These are phyloP conservation scores for Macrotus californicus DNA, from an alignment of 2,113 vertebrate genomes.

Conservation along the genomic window DNA sequence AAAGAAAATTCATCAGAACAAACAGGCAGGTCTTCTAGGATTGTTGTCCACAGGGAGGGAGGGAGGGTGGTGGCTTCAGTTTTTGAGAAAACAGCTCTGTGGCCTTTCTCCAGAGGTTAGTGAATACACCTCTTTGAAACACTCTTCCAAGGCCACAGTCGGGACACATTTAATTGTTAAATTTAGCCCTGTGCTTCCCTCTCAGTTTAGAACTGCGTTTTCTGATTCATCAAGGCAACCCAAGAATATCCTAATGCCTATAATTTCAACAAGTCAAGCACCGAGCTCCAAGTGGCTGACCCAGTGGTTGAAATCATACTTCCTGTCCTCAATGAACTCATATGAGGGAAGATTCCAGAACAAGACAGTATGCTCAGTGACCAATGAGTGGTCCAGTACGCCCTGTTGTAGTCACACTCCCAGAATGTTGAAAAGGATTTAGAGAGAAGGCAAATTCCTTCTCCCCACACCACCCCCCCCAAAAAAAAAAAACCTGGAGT, in stretches of 20 bases:
- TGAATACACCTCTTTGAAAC: background rate
- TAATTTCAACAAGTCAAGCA: background rate
- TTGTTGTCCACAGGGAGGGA: background rate
- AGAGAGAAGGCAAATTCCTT: background rate
- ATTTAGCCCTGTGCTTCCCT: background rate
- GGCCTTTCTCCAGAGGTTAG: constrained; percentile 25
- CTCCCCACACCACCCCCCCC: background rate
- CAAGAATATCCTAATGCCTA: background rate
- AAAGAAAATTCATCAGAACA: constrained; percentile 40
- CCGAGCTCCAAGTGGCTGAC: background rate
- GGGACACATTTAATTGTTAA: background rate
- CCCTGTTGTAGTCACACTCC: background rate
- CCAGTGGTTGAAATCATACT: background rate
- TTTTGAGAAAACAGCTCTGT: background rate
- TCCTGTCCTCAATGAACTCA: background rate
- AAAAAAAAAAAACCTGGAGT: background rate
- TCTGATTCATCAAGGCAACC: background rate
- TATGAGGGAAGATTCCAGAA: background rate
- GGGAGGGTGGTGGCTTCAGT: background rate
- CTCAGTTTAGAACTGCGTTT: background rate
- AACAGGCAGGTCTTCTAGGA: background rate
- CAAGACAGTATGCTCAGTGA: background rate
- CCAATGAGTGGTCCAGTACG: background rate
- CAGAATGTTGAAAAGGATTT: background rate
- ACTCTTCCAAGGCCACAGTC: background rate